Evolutionary conservation across 2,113 vertebrate species (phyloP).

Genomic region (Pipra filicauda): DNA sequence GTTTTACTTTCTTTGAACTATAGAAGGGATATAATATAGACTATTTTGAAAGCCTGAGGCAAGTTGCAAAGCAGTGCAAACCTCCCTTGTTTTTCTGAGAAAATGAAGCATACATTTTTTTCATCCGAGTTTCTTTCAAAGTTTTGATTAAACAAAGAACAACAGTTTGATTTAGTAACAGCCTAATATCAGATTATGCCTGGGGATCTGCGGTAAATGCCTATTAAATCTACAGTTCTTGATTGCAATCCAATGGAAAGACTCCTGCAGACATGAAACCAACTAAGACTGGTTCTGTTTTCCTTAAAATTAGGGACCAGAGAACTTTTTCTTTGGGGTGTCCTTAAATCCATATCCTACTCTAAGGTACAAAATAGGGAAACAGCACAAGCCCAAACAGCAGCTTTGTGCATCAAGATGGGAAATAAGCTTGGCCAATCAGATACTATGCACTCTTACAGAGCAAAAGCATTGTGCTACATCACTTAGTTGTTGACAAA

Average conservation of each 20-base stretch:
- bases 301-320: not conserved
- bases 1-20: not conserved
- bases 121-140: not conserved
- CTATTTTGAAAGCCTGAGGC: not conserved
- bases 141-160: constrained; percentile 2
- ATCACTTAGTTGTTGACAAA: not conserved
- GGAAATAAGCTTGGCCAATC: not conserved
- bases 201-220: not conserved
- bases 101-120: not conserved
- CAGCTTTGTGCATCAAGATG: not conserved
- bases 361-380: not conserved
- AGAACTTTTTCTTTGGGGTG: not conserved
- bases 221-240: constrained; percentile 23
- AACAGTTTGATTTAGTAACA: constrained; percentile 30
- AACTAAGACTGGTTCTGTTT: not conserved
- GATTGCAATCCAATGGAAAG: constrained; percentile 22
- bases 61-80: not conserved
- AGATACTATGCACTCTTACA: accelerated
- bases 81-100: not conserved
- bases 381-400: not conserved
- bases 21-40: not conserved
- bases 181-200: not conserved
- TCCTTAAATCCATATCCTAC: not conserved
- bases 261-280: not conserved
- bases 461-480: not conserved